Percentiles rank a stretch among this genome's conserved stretches.
Conservation (phyloP, 2,888 invertebrate species). For the Drosophila mettleri region DNA sequence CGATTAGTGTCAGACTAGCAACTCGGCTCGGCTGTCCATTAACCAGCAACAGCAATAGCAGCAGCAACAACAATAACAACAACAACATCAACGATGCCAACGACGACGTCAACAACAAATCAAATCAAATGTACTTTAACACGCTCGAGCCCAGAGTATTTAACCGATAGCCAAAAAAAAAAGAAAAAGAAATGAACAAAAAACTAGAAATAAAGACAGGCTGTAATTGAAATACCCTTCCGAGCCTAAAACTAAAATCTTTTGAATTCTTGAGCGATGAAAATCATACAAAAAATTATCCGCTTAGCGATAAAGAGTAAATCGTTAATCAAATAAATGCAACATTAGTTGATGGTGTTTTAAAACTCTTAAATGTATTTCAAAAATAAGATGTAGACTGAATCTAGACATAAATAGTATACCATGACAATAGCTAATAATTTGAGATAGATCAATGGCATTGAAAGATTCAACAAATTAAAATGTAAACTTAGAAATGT, state of each 20-base stretch:
- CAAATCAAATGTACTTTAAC: slow-evolving; percentile 80
- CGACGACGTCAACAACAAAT: slow-evolving; percentile 71
- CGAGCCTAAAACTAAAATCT: not conserved
- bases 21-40: slow-evolving; percentile 68
- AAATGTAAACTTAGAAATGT: too few species aligned
- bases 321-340: too few species aligned
- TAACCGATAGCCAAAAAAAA: slow-evolving; percentile 57
- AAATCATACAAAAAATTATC: too few species aligned
- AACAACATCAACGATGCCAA: slow-evolving; percentile 24
- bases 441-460: not conserved
- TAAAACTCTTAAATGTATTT: too few species aligned
- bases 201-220: slow-evolving; percentile 11
- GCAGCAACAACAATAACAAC: slow-evolving; percentile 22
- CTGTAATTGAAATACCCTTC: not conserved
- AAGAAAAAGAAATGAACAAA: slow-evolving; percentile 6
- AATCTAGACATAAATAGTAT: too few species aligned
- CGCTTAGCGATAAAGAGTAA: too few species aligned
- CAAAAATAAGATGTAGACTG: not conserved
- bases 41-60: slow-evolving; percentile 47
- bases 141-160: slow-evolving; percentile 71
- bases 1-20: slow-evolving; percentile 74
- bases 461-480: not conserved
- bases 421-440: not conserved
- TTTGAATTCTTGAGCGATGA: not conserved
- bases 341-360: too few species aligned